A percentile compares a stretch with the other conserved stretches of the same genome.
Evolutionary conservation across 2,888 invertebrate genomes (phyloP).

Genomic region (Agrotis clavis): DNA sequence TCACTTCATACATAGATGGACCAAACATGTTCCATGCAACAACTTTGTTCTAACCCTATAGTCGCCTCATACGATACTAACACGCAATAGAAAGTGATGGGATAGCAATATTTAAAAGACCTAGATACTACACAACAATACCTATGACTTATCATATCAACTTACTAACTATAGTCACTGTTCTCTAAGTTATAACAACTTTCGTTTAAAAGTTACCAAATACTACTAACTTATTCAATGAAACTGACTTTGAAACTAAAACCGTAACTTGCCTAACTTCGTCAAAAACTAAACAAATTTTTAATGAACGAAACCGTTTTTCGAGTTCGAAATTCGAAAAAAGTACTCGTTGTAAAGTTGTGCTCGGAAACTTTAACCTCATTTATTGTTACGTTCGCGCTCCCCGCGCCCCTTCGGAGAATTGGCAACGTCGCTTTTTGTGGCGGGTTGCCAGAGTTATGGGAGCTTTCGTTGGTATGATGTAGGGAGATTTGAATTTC

Average conservation of each 20-base stretch:
- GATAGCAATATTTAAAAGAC: constrained; percentile 16
- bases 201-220: constrained; percentile 45
- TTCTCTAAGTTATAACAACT: constrained; percentile 31
- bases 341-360: constrained; percentile 77
- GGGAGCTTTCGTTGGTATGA: constrained; percentile 76
- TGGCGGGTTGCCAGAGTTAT: constrained; percentile 71
- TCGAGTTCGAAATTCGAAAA: constrained; percentile 72
- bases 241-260: constrained; percentile 46
- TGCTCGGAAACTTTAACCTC: constrained; percentile 90
- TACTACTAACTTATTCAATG: constrained; percentile 47
- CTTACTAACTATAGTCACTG: constrained; percentile 31
- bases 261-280: constrained; percentile 22
- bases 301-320: constrained; percentile 61
- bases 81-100: constrained; percentile 1
- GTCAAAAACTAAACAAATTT: constrained; percentile 29
- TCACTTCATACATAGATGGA: neutral
- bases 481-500: constrained; percentile 66
- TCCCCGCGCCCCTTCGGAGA: constrained; percentile 71
- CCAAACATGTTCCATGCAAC: neutral
- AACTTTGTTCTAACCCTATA: neutral
- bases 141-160: constrained; percentile 1
- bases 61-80: neutral
- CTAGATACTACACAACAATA: constrained; percentile 5
- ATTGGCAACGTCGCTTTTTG: constrained; percentile 87
- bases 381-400: constrained; percentile 83